phyloP scores from a whole-genome alignment of 2,113 vertebrate species.

The Formicarius rufipectus region DNA sequence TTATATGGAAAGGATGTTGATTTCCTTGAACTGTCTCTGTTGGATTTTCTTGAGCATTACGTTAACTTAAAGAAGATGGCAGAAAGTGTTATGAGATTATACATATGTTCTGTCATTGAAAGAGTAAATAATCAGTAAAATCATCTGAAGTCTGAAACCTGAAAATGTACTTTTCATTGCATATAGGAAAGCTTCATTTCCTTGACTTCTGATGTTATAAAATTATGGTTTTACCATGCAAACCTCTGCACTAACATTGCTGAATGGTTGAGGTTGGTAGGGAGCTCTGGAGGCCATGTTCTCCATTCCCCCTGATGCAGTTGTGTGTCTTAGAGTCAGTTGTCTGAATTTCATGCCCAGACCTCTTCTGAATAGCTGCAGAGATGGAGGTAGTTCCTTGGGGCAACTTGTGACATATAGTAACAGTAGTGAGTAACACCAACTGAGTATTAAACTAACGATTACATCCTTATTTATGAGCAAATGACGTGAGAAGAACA shows the following conservation, averaged over 20 bases:
- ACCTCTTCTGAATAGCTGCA: neutral
- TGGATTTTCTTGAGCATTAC: neutral
- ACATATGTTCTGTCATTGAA: neutral
- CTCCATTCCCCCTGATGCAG: neutral
- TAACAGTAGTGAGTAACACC: neutral
- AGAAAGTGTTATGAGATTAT: neutral
- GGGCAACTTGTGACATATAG: neutral
- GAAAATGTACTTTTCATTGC: neutral
- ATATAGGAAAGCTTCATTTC: neutral
- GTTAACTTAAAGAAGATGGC: neutral
- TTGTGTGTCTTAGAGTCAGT: neutral
- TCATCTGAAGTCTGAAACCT: neutral
- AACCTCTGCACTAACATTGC: neutral
- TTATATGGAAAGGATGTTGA: neutral
- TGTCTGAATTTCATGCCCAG: neutral
- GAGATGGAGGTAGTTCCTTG: neutral
- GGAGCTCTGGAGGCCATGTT: neutral
- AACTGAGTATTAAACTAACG: neutral
- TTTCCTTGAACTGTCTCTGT: neutral
- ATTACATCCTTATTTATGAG: neutral
- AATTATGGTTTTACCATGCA: neutral
- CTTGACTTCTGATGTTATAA: neutral
- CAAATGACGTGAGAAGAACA: neutral
- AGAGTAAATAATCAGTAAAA: neutral
- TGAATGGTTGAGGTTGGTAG: neutral